Percentiles rank a stretch among this genome's conserved stretches.
phyloP scores from a whole-genome alignment of 1,140 invertebrate species.

The Paraescarpia echinospica region DNA sequence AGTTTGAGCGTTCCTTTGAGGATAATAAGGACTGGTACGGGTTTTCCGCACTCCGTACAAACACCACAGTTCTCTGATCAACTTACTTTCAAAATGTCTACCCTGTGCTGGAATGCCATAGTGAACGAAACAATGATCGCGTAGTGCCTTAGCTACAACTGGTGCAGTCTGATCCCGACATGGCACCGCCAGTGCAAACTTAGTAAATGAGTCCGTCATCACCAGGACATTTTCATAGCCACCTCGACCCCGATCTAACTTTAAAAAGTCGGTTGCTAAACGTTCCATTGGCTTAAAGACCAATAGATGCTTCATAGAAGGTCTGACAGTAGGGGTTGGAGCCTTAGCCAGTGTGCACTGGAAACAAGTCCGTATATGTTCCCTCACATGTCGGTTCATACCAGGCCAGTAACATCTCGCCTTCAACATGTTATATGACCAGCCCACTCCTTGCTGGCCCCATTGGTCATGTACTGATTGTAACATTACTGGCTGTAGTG shows the following conservation, averaged over 20 bases:
- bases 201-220: too few relatives aligned
- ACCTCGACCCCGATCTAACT: not conserved
- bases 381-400: not conserved
- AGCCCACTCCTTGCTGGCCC: too few relatives aligned
- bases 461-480: too few relatives aligned
- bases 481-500: too few relatives aligned
- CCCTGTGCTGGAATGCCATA: conserved; percentile 54
- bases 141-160: conserved; percentile 49
- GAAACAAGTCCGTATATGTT: not conserved
- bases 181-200: too few relatives aligned
- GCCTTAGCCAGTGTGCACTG: not conserved
- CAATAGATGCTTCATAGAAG: not conserved
- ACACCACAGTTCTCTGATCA: conserved; percentile 35
- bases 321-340: not conserved
- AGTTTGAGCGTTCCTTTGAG: conserved; percentile 36
- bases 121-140: conserved; percentile 47
- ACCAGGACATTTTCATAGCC: conserved; percentile 42
- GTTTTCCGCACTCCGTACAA: too few relatives aligned
- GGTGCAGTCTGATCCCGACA: conserved; percentile 53
- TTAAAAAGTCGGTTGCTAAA: not conserved
- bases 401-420: too few relatives aligned
- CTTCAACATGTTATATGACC: too few relatives aligned
- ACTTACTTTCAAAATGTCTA: conserved; percentile 33
- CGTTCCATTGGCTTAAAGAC: too few relatives aligned
- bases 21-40: too few relatives aligned